phyloP scores from a whole-genome alignment of 2,113 vertebrate species.

The Cygnus buccinator region DNA sequence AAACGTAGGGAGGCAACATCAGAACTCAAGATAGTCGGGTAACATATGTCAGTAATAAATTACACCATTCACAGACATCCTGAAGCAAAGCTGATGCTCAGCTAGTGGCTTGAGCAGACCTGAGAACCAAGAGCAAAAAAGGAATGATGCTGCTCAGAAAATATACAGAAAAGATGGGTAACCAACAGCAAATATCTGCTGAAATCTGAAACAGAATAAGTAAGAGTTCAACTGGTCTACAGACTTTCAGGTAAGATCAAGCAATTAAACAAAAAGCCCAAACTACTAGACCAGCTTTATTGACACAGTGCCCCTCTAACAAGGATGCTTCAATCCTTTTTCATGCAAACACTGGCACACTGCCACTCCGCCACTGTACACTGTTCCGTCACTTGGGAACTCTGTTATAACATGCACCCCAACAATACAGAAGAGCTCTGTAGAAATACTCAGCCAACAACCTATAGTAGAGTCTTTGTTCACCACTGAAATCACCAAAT shows the following conservation, averaged over 20 bases:
- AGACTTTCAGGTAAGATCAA: background rate
- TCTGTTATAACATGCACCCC: background rate
- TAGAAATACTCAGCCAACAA: background rate
- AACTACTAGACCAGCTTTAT: background rate
- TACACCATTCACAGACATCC: background rate
- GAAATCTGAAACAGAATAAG: background rate
- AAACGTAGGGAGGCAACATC: background rate
- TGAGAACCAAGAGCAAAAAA: background rate
- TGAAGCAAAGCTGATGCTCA: background rate
- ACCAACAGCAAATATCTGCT: background rate
- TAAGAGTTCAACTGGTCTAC: background rate
- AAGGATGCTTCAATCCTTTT: background rate
- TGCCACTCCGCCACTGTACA: background rate
- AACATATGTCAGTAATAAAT: background rate
- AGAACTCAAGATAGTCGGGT: background rate
- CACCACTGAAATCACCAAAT: background rate
- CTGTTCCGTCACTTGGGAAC: background rate
- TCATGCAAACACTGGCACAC: background rate
- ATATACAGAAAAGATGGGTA: background rate
- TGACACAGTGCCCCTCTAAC: fast-evolving
- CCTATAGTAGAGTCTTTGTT: background rate
- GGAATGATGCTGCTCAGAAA: background rate
- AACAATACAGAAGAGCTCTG: background rate
- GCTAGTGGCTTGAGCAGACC: background rate
- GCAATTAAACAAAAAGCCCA: background rate